Conservation (phyloP, 2,797 vertebrate species). For the Xiphorhynchus erythropygius region DNA sequence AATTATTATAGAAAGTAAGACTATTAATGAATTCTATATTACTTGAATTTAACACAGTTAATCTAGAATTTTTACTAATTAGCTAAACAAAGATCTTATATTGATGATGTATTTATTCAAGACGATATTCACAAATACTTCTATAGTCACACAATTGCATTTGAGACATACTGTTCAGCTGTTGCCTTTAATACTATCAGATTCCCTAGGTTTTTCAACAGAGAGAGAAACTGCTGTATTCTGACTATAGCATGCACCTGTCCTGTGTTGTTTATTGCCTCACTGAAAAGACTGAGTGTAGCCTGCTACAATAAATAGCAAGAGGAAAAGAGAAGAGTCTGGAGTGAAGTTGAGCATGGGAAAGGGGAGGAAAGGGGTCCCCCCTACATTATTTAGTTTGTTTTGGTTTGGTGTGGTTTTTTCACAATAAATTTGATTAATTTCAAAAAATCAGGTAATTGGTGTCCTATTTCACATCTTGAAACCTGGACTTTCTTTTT, state of each 20-base stretch:
- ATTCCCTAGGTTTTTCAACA: not conserved
- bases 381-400: not conserved
- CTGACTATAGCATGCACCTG: not conserved
- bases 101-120: not conserved
- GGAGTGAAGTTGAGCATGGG: not conserved
- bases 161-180: not conserved
- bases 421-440: accelerated
- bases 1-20: not conserved
- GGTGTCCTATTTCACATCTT: not conserved
- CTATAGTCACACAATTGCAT: not conserved
- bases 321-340: not conserved
- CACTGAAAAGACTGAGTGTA: not conserved
- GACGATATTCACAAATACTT: not conserved
- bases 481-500: not conserved
- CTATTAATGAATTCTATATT: not conserved
- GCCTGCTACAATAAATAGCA: not conserved
- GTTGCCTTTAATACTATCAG: not conserved
- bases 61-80: not conserved
- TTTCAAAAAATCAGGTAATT: not conserved
- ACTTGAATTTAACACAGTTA: not conserved
- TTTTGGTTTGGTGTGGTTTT: no score
- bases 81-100: not conserved
- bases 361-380: not conserved
- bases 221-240: accelerated
- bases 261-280: accelerated